Evolutionary conservation across 1,140 invertebrate genomes (phyloP).

Genomic region (Drosophila lacertosa): DNA sequence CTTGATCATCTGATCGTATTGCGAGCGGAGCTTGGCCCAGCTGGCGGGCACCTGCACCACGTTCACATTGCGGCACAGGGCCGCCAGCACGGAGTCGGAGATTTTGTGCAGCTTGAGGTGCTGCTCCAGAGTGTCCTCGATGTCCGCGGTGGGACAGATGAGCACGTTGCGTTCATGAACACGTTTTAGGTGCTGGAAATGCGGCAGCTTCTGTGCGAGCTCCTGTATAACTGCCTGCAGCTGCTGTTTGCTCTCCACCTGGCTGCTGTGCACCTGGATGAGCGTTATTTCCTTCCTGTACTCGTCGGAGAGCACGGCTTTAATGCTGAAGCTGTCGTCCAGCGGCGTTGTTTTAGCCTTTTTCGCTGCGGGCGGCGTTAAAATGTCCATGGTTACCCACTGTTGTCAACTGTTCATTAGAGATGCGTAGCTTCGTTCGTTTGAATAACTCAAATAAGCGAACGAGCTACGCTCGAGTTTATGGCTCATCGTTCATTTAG

Average conservation of each 20-base stretch:
- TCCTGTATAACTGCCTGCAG: conserved; percentile 87
- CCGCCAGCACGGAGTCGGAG: conserved; percentile 46
- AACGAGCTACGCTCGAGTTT: no score
- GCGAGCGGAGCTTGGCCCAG: conserved; percentile 87
- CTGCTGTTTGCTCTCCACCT: conserved; percentile 86
- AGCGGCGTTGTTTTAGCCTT: conserved; percentile 12
- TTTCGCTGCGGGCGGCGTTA: conserved; percentile 45
- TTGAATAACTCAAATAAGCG: neutral
- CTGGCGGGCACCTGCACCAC: conserved; percentile 86
- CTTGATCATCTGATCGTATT: conserved; percentile 87
- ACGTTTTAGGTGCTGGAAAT: conserved; percentile 90
- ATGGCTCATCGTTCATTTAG: no score
- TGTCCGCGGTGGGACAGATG: conserved; percentile 84
- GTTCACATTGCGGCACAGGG: conserved; percentile 84
- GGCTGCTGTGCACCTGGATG: conserved; percentile 86
- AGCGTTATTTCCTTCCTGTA: conserved; percentile 85
- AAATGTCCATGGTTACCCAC: conserved; percentile 41
- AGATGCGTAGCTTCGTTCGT: no score
- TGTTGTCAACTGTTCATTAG: conserved; percentile 11
- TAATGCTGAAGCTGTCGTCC: conserved; percentile 51
- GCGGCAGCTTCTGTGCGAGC: conserved; percentile 85
- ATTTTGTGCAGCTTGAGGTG: conserved; percentile 50
- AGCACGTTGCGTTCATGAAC: conserved; percentile 87
- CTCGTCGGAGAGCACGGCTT: conserved; percentile 85
- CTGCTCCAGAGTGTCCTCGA: conserved; percentile 41